phyloP scores from a whole-genome alignment of 2,888 invertebrate species.

The Automeris io region DNA sequence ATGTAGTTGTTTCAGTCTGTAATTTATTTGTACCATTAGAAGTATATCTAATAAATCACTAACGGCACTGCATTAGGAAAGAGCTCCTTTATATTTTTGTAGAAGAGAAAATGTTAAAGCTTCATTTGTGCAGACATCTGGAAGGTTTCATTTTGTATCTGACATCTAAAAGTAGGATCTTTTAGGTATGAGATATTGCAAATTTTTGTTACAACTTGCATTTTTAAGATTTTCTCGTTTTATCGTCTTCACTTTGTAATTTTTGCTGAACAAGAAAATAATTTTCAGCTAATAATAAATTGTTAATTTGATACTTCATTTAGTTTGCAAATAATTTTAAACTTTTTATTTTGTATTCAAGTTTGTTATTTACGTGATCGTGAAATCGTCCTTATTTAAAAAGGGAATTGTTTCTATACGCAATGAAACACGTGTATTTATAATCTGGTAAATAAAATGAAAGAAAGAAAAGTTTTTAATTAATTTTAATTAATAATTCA shows the following conservation, averaged over 20 bases:
- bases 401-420: too few relatives aligned
- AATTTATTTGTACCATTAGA: slow-evolving; percentile 17
- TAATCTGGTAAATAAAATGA: too few relatives aligned
- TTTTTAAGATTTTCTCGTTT: neutral
- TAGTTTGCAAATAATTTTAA: neutral
- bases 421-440: too few relatives aligned
- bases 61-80: slow-evolving; percentile 26
- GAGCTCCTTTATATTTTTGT: slow-evolving; percentile 32
- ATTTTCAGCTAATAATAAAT: neutral
- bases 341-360: too few relatives aligned
- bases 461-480: too few relatives aligned
- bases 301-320: neutral
- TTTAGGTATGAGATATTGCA: slow-evolving; percentile 41
- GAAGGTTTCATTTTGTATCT: slow-evolving; percentile 15
- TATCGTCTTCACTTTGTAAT: neutral
- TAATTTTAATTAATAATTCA: too few relatives aligned
- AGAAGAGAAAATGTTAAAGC: slow-evolving; percentile 35
- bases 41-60: slow-evolving; percentile 30
- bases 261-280: neutral
- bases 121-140: slow-evolving; percentile 41
- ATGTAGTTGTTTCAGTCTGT: slow-evolving; percentile 5
- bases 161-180: slow-evolving; percentile 31
- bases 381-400: too few relatives aligned
- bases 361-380: too few relatives aligned
- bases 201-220: slow-evolving; percentile 30